Conservation (phyloP, 1,140 invertebrate species). For the Scaptomyza pallida region DNA sequence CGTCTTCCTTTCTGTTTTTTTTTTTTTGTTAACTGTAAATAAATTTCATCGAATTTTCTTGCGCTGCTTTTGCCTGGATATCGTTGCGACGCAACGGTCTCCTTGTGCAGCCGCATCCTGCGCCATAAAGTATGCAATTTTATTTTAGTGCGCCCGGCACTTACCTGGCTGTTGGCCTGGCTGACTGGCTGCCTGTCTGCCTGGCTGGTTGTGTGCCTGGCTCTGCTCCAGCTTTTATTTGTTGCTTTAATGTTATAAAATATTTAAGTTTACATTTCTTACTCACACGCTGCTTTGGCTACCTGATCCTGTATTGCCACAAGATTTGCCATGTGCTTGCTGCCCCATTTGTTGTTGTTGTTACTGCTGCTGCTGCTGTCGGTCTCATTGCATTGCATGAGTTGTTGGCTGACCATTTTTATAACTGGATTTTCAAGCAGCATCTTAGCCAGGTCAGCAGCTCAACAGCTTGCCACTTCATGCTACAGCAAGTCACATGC, state of each 20-base stretch:
- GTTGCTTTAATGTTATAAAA: slow-evolving; percentile 71
- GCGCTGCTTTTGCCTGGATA: slow-evolving; percentile 27
- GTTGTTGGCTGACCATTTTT: slow-evolving; percentile 65
- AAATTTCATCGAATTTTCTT: slow-evolving; percentile 79
- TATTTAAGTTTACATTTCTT: slow-evolving; percentile 79
- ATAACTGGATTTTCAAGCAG: slow-evolving; percentile 71
- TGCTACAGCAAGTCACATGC: slow-evolving; percentile 23
- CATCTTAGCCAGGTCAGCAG: slow-evolving; percentile 45
- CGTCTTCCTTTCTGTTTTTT: slow-evolving; percentile 76
- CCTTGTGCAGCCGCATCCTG: slow-evolving; percentile 52
- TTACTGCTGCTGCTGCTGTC: slow-evolving; percentile 14
- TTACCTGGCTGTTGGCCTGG: slow-evolving; percentile 60
- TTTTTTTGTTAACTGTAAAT: slow-evolving; percentile 83
- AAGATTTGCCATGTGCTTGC: slow-evolving; percentile 14
- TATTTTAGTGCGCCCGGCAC: slow-evolving; percentile 69
- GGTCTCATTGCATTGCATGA: slow-evolving; percentile 56
- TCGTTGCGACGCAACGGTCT: slow-evolving; percentile 11
- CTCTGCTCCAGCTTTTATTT: slow-evolving; percentile 35
- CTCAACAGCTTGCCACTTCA: slow-evolving; percentile 45
- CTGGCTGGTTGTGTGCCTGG: background rate
- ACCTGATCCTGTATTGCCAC: slow-evolving; percentile 19
- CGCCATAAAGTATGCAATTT: slow-evolving; percentile 79
- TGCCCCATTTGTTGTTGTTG: background rate
- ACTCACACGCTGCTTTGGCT: slow-evolving; percentile 45
- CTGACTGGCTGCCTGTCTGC: slow-evolving; percentile 22